Evolutionary conservation across 2,888 invertebrate genomes (phyloP).

Genomic region (Podotricha telesiphe): DNA sequence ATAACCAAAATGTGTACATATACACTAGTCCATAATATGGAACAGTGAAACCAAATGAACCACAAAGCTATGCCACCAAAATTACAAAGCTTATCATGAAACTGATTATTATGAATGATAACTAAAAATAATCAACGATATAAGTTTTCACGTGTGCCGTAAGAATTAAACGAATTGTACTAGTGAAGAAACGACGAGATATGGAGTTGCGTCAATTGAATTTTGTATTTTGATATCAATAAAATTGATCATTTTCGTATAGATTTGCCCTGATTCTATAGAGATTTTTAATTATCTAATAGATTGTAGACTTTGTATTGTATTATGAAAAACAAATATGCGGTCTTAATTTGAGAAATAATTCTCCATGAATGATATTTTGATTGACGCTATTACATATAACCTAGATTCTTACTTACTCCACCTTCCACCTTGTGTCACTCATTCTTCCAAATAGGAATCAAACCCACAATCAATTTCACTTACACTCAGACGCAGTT

Average conservation of each 20-base stretch:
- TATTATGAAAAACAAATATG: too few relatives aligned
- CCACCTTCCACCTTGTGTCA: too few relatives aligned
- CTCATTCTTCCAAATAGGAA: too few relatives aligned
- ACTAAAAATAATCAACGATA: conserved; percentile 28
- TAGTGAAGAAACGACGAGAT: conserved; percentile 11
- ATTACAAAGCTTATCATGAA: conserved; percentile 28
- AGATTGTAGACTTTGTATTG: too few relatives aligned
- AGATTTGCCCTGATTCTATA: background rate
- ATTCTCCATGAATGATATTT: too few relatives aligned
- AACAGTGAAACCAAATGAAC: conserved; percentile 15
- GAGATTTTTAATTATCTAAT: too few relatives aligned
- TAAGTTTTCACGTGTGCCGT: conserved; percentile 16
- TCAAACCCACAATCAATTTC: too few relatives aligned
- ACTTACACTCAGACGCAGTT: too few relatives aligned
- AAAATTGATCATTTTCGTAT: background rate
- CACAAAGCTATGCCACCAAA: conserved; percentile 21
- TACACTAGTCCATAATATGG: conserved; percentile 13
- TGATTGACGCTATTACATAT: too few relatives aligned
- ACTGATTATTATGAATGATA: conserved; percentile 34
- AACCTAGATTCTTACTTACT: too few relatives aligned
- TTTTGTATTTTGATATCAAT: background rate
- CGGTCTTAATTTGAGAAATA: too few relatives aligned
- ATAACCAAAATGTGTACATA: background rate
- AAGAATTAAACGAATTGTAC: conserved; percentile 15
- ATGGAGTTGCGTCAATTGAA: background rate